Percentiles rank a stretch among this genome's conserved stretches.
These are phyloP conservation scores for Hypena proboscidalis DNA, from an alignment of 2,888 invertebrate species.

Conservation along the genomic window DNA sequence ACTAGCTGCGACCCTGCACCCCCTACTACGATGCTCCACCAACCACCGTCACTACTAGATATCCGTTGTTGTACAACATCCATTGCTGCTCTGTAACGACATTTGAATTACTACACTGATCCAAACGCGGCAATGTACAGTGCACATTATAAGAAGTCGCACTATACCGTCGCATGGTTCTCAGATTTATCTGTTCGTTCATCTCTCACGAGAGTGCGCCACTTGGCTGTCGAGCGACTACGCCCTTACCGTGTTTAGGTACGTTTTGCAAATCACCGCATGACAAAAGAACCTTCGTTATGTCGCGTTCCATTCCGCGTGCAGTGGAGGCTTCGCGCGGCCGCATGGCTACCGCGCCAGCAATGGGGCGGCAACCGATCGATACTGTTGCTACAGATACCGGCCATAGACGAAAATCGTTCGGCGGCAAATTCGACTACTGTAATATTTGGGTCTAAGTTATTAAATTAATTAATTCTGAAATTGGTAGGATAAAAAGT, in stretches of 20 bases:
- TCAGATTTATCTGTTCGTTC: constrained; percentile 78
- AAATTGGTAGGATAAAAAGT: not conserved
- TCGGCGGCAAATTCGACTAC: constrained; percentile 72
- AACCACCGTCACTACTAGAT: constrained; percentile 12
- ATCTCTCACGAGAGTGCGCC: constrained; percentile 84
- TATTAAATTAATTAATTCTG: constrained; percentile 29
- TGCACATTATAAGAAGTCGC: constrained; percentile 16
- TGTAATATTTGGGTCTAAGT: constrained; percentile 40
- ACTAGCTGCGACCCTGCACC: constrained; percentile 74
- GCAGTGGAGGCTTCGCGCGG: constrained; percentile 43
- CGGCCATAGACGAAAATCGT: constrained; percentile 62
- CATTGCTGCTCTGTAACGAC: constrained; percentile 41
- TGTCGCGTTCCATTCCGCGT: constrained; percentile 70
- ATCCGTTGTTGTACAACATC: constrained; percentile 18
- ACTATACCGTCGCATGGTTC: constrained; percentile 43
- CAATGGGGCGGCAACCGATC: constrained; percentile 74
- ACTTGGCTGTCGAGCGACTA: constrained; percentile 76
- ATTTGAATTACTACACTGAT: not conserved
- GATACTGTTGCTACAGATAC: constrained; percentile 62
- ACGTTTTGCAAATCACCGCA: constrained; percentile 67
- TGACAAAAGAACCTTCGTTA: constrained; percentile 55
- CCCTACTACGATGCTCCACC: constrained; percentile 41
- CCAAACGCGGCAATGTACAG: constrained; percentile 54
- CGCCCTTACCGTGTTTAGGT: constrained; percentile 75
- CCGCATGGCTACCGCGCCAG: constrained; percentile 51